phyloP scores from a whole-genome alignment of 35 echinoderm and acorn worm species.

The Holothuria glaberrima region DNA sequence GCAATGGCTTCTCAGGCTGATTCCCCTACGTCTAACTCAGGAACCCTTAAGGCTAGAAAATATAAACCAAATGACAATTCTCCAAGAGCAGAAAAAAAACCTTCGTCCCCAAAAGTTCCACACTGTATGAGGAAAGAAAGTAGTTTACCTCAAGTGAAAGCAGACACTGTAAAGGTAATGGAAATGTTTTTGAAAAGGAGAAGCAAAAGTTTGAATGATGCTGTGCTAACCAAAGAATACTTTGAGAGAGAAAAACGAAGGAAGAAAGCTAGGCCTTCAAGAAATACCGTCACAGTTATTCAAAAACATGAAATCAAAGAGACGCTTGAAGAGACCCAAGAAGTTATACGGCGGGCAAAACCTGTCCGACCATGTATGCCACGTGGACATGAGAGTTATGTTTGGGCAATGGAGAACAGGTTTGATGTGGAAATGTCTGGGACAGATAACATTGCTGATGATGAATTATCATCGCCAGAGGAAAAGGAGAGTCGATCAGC shows the following conservation, averaged over 20 bases:
- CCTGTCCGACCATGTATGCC: neutral
- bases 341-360: conserved; percentile 46
- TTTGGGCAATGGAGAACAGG: conserved; percentile 63
- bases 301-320: neutral
- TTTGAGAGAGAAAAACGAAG: conserved; percentile 69
- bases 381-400: conserved; percentile 61
- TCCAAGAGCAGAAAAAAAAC: neutral
- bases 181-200: conserved; percentile 87
- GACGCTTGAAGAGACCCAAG: conserved; percentile 2
- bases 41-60: conserved; percentile 79
- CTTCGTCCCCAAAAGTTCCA: conserved; percentile 51
- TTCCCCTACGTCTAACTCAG: conserved; percentile 66
- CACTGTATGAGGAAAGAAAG: conserved; percentile 68
- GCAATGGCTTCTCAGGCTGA: conserved; percentile 31
- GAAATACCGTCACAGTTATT: conserved; percentile 69
- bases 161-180: conserved; percentile 83
- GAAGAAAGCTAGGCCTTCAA: conserved; percentile 67
- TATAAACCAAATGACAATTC: conserved; percentile 21
- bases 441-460: conserved; percentile 77
- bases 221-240: conserved; percentile 81
- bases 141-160: conserved; percentile 71
- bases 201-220: conserved; percentile 86
- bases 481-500: conserved; percentile 70
- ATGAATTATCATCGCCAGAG: conserved; percentile 84
- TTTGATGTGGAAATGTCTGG: conserved; percentile 50